These are phyloP conservation scores for Pseudomyrmex gracilis DNA, from an alignment of 1,140 invertebrate species.

Conservation along the genomic window DNA sequence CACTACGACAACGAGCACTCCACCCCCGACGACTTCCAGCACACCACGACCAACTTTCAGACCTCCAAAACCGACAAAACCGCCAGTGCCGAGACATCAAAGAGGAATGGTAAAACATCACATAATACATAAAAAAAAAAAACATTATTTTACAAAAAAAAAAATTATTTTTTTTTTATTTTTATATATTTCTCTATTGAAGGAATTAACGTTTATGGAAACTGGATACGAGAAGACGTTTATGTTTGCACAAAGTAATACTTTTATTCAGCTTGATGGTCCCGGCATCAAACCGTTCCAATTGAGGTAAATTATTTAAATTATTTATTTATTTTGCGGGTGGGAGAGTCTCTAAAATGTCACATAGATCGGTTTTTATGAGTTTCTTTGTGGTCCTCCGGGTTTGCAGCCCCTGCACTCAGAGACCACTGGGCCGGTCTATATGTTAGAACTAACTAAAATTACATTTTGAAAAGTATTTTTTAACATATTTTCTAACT, in stretches of 20 bases:
- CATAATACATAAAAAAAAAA: background rate
- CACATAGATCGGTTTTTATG: too few relatives aligned
- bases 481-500: too few relatives aligned
- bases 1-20: slow-evolving; percentile 82
- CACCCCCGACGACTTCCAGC: slow-evolving; percentile 82
- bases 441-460: too few relatives aligned
- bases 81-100: slow-evolving; percentile 89
- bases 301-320: slow-evolving; percentile 87
- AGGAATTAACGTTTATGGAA: slow-evolving; percentile 92
- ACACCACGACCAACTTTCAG: slow-evolving; percentile 81
- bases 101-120: slow-evolving; percentile 85
- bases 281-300: slow-evolving; percentile 94
- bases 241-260: slow-evolving; percentile 94
- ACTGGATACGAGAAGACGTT: slow-evolving; percentile 92
- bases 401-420: too few relatives aligned
- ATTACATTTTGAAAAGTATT: too few relatives aligned
- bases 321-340: slow-evolving; percentile 4
- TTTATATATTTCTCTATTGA: slow-evolving; percentile 58
- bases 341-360: too few relatives aligned
- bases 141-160: slow-evolving; percentile 84
- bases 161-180: slow-evolving; percentile 71
- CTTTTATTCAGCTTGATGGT: slow-evolving; percentile 94
- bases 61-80: slow-evolving; percentile 83
- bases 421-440: too few relatives aligned
- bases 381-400: too few relatives aligned